Conservation (phyloP, 2,113 vertebrate genomes). For the Uria aalge region DNA sequence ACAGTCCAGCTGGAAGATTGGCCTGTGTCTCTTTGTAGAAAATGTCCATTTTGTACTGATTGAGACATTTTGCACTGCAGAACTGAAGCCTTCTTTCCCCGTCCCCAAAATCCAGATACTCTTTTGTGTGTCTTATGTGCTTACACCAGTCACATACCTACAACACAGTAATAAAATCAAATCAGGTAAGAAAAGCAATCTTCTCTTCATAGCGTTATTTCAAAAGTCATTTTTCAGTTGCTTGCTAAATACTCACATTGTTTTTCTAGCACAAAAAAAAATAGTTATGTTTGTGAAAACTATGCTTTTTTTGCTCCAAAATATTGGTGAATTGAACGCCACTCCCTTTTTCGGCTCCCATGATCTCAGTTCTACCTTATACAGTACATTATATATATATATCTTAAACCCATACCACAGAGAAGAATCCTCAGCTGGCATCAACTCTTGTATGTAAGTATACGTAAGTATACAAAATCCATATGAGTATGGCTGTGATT, state of each 20-base stretch:
- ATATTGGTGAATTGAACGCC: not conserved
- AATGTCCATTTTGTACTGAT: conserved; percentile 99
- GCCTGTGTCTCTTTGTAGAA: conserved; percentile 99
- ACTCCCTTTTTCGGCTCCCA: not conserved
- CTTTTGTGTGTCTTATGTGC: conserved; percentile 99
- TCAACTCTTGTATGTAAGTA: not conserved
- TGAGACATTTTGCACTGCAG: conserved; percentile 99
- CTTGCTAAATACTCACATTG: conserved; percentile 39
- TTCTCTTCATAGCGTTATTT: conserved; percentile 63
- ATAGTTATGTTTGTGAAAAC: not conserved
- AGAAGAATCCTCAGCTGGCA: not conserved
- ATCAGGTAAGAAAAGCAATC: conserved; percentile 73
- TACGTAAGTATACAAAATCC: not conserved
- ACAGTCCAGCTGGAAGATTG: conserved; percentile 92
- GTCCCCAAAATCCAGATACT: conserved; percentile 99
- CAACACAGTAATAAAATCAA: conserved; percentile 77
- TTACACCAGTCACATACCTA: conserved; percentile 99
- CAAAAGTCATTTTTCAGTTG: conserved; percentile 44
- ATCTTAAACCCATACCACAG: not conserved
- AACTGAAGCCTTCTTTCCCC: conserved; percentile 98
- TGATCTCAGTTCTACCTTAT: not conserved
- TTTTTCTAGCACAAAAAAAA: conserved; percentile 25
- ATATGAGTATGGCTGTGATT: not conserved
- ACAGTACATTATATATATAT: not conserved
- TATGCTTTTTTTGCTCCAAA: not conserved